Conservation (phyloP, 2,113 vertebrate genomes). For the Cyanoliseus patagonus region DNA sequence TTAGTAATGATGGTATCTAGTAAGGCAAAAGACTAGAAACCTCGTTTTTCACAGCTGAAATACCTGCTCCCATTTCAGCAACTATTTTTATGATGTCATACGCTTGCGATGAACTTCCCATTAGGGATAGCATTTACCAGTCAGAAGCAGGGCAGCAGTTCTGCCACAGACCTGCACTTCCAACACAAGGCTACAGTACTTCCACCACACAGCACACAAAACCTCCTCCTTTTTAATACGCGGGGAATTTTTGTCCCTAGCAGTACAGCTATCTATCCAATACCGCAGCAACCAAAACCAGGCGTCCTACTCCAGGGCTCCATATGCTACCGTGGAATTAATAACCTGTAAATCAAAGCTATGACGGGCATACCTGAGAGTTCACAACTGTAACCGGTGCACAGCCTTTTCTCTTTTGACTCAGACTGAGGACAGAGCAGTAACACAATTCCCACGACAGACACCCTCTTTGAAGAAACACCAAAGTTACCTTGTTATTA, state of each 20-base stretch:
- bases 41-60: not conserved
- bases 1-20: not conserved
- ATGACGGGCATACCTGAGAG: rapidly evolving
- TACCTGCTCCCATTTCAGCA: not conserved
- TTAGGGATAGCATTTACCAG: not conserved
- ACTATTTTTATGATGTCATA: not conserved
- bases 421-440: not conserved
- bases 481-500: not conserved
- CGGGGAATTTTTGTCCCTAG: not conserved
- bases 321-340: not conserved
- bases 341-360: not conserved
- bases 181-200: not conserved
- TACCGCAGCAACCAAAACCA: not conserved
- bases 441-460: not conserved
- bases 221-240: not conserved
- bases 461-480: not conserved
- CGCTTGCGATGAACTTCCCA: not conserved
- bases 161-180: not conserved
- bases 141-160: not conserved
- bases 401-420: not conserved
- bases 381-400: rapidly evolving
- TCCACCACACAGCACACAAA: not conserved
- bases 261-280: not conserved
- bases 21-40: not conserved
- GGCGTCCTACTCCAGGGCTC: constrained; percentile 30